Evolutionary conservation across 2,888 invertebrate genomes (phyloP), one percentile per base, ranked within the genome.

Genomic region (Nemotelus nigrinus): DNA sequence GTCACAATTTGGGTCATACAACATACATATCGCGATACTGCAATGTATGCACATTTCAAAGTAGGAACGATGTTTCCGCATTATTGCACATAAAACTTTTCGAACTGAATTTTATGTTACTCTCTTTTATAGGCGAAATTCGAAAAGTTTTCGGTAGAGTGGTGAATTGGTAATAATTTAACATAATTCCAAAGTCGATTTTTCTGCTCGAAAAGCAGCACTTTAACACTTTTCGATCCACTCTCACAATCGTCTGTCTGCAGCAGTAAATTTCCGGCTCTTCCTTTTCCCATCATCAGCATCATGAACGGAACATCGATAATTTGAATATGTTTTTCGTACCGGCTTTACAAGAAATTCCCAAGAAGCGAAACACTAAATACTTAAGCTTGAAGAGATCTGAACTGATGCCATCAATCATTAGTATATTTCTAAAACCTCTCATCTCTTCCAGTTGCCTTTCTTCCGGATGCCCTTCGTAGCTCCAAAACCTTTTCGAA

Each of bases 381-480:
- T 74, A 63, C 74, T 74, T 74, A 74, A 74, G 74, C 6, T 60
- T 45, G 45, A 58, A 45, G 48, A 72, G 58, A 72, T 72, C 57
- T 57, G 25, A 60, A 60, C 74, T 74, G 74, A 48, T 60, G 74
- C 74, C 74, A 74, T 74, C 74, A 74, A 74, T 74, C 74, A 74
- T 74, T 60, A 74, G 63, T 74, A 41, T 63, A 55, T 55, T 70
- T 55, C 53, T 3, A 50, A 48, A 68, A 50, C 41, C 50, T 44
- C 41, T 50, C 50, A 5, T 44, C 8, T 48, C 48, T 47, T 10
- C 25, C 48, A 44, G n/a, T 44, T n/a, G 45, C 44, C 45, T n/a
- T 43, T 64, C 10, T 64, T 43, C 45, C 44, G 2, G 10, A 8
- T 8, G 2, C 44, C 7, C 44, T n/a, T 44, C 3, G 3, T 63